These are phyloP conservation scores for Oligia strigilis DNA, from an alignment of 2,888 invertebrate genomes.

Conservation along the genomic window DNA sequence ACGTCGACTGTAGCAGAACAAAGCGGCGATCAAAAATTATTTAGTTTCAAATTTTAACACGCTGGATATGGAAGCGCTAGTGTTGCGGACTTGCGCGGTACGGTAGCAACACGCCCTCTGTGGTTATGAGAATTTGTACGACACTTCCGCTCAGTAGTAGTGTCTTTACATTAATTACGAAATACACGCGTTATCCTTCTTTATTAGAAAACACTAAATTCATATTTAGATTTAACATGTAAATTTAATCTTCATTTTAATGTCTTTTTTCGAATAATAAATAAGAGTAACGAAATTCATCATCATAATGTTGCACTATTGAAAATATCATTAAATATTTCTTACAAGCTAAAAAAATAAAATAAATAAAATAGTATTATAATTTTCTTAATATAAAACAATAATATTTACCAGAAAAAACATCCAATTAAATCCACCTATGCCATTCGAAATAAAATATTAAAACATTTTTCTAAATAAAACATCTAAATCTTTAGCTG, in stretches of 20 bases:
- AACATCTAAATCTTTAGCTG: background rate
- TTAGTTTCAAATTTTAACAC: constrained; percentile 83
- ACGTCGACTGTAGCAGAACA: constrained; percentile 87
- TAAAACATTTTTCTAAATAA: background rate
- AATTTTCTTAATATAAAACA: background rate
- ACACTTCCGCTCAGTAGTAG: constrained; percentile 47
- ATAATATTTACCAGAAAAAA: background rate
- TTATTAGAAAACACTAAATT: background rate
- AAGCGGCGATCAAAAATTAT: constrained; percentile 74
- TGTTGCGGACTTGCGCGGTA: constrained; percentile 40
- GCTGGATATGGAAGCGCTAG: constrained; percentile 73
- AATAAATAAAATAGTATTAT: background rate
- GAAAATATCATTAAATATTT: background rate
- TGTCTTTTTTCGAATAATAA: background rate
- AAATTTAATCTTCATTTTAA: background rate
- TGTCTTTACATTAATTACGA: background rate
- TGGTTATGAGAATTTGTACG: background rate
- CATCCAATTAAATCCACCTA: background rate
- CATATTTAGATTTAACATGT: background rate
- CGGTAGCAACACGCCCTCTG: constrained; percentile 38
- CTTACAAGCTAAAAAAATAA: background rate
- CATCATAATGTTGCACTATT: constrained; percentile 35
- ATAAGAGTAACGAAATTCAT: constrained; percentile 1
- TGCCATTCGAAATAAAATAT: background rate
- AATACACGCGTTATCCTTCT: rapidly evolving